Conservation (phyloP, 2,113 vertebrate species). For the Siniperca knerii region DNA sequence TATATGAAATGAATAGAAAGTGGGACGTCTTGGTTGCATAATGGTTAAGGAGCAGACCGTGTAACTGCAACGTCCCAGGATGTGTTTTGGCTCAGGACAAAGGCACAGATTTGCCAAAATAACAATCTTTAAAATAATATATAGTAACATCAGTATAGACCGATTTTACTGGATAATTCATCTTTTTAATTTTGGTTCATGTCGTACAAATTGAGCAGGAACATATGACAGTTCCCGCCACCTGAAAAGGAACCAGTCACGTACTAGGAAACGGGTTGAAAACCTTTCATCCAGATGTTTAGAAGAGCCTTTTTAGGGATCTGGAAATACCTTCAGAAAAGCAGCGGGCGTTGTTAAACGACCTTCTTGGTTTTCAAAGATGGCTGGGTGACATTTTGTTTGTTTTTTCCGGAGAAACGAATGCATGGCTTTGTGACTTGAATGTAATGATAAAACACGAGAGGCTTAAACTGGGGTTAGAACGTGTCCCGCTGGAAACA, state of each 20-base stretch:
- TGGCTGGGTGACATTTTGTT: background rate
- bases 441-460: background rate
- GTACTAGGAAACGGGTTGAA: background rate
- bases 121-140: background rate
- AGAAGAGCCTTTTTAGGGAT: background rate
- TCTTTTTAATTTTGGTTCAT: background rate
- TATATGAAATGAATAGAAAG: background rate
- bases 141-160: too few relatives aligned
- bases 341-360: fast-evolving
- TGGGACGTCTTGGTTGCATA: background rate
- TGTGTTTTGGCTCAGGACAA: too few relatives aligned
- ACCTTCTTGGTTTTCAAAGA: background rate
- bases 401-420: too few relatives aligned
- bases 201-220: background rate
- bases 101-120: background rate
- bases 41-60: background rate
- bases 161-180: background rate
- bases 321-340: background rate
- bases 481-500: background rate
- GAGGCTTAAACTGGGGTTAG: background rate
- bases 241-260: background rate
- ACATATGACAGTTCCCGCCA: background rate
- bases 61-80: background rate
- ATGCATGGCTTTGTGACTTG: background rate
- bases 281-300: background rate